A percentile compares a stretch with the other conserved stretches of the same genome.
Evolutionary conservation across 2,797 vertebrate genomes (phyloP).

Genomic region (Hephaestus fuliginosus): DNA sequence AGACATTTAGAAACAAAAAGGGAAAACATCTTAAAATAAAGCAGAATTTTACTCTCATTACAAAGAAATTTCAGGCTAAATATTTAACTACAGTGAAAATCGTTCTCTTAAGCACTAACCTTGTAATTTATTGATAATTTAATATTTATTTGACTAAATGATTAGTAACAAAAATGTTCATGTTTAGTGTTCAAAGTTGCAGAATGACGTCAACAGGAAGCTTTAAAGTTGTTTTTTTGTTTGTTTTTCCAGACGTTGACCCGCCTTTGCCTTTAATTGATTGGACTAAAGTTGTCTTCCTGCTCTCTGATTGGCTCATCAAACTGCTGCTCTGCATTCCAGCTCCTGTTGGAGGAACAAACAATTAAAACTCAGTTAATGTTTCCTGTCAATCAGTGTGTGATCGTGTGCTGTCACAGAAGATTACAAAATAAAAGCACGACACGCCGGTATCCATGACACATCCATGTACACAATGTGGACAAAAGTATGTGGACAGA

Average conservation of each 20-base stretch:
- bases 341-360: conserved; percentile 25
- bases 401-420: not conserved
- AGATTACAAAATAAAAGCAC: no score
- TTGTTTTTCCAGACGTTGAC: not conserved
- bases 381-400: not conserved
- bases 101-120: not conserved
- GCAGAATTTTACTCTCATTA: not conserved
- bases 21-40: not conserved
- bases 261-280: conserved; percentile 4
- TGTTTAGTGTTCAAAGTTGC: not conserved
- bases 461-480: not conserved
- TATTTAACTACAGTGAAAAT: not conserved
- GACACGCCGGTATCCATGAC: not conserved
- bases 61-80: not conserved
- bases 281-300: conserved; percentile 5
- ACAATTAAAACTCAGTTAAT: not conserved
- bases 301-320: conserved; percentile 40
- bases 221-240: not conserved
- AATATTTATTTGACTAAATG: not conserved
- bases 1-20: not conserved
- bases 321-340: not conserved
- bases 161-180: not conserved
- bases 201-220: not conserved
- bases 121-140: no score
- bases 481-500: not conserved